phyloP scores from a whole-genome alignment of 2,113 vertebrate species.

The Nycticryphes semicollaris region DNA sequence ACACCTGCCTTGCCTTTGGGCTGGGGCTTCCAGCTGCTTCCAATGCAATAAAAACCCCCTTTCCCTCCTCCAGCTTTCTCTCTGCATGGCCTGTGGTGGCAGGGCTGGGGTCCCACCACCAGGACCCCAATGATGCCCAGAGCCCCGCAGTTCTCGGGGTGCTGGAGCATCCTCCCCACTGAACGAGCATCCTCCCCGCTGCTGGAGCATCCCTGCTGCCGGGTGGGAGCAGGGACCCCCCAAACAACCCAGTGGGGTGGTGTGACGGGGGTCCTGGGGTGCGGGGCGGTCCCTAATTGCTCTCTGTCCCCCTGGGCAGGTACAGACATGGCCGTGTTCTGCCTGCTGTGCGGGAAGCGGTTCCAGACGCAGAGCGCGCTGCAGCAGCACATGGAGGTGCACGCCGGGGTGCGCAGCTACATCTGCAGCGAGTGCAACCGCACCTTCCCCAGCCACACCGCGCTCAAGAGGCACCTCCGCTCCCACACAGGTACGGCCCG shows the following conservation, averaged over 20 bases:
- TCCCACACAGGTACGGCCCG: slow-evolving; percentile 89
- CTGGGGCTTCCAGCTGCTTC: neutral
- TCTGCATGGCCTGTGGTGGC: fast-evolving
- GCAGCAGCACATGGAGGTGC: slow-evolving; percentile 99
- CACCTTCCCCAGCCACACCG: slow-evolving; percentile 98
- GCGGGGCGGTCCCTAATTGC: neutral
- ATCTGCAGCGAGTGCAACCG: slow-evolving; percentile 98
- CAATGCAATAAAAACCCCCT: neutral
- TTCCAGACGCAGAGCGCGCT: slow-evolving; percentile 95
- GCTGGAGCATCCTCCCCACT: neutral
- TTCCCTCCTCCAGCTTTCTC: fast-evolving
- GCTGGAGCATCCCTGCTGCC: neutral
- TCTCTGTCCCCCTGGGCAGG: slow-evolving; percentile 65
- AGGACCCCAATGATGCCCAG: neutral
- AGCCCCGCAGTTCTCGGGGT: neutral
- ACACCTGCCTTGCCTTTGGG: neutral
- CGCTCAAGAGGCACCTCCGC: slow-evolving; percentile 97
- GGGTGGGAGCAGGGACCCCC: fast-evolving
- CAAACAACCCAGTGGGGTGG: fast-evolving
- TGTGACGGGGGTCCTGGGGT: neutral
- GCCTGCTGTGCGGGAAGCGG: slow-evolving; percentile 95
- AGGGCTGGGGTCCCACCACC: too few relatives aligned
- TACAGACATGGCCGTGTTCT: slow-evolving; percentile 98
- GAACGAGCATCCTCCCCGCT: neutral
- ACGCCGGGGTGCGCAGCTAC: slow-evolving; percentile 96